Base-by-base conservation (phyloP, 2,797 vertebrate species). In the Nothura maculosa region DNA sequence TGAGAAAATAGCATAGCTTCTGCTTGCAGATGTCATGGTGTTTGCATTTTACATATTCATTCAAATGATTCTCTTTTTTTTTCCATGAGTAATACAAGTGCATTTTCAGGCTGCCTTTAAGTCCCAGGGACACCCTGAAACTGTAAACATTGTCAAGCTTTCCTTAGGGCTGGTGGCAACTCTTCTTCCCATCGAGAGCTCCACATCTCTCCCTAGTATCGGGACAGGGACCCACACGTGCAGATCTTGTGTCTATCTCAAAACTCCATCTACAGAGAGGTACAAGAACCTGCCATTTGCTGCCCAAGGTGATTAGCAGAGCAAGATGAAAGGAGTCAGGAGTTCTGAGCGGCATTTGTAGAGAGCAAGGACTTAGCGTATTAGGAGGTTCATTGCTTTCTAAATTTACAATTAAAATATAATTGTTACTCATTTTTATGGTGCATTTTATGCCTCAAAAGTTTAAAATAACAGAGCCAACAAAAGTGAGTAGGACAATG, bases 21-120 rank as follows among this genome's bases (percentile, higher is more conserved):
- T 91, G 79, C 92, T 90, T 91, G 94, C 96, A 97, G 92, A 95
- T 95, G 92, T 75, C 92, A 89, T 40, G 84, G 92, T 95, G 92
- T 93, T 91, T 92, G 86, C 82, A 63, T 91, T 62, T 92, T 94
- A 74, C 92, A 94, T 95, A 97, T 96, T 96, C 82, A 96, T 92
- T 89, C 72, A 77, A 95, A 93, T 66, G 18, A 87, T 77, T 91
- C 79, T 85, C 8, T 55, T 60, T 90, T 55, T 54, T 64, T 90
- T 55, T 54, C 61, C 92, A 74, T 68, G 54, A 69, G 63, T 55
- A 89, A 93, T 83, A 72, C 88, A 91, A 91, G 89, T 14, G 55
- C 50, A 45, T 83, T 89, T 90, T 79, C 42, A 70, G 60, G 20
- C 74, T 83, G 75, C 66, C 48, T 87, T 76, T 68, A 76, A 87